phyloP scores from a whole-genome alignment of 2,888 invertebrate genomes.

The Sepiola atlantica region DNA sequence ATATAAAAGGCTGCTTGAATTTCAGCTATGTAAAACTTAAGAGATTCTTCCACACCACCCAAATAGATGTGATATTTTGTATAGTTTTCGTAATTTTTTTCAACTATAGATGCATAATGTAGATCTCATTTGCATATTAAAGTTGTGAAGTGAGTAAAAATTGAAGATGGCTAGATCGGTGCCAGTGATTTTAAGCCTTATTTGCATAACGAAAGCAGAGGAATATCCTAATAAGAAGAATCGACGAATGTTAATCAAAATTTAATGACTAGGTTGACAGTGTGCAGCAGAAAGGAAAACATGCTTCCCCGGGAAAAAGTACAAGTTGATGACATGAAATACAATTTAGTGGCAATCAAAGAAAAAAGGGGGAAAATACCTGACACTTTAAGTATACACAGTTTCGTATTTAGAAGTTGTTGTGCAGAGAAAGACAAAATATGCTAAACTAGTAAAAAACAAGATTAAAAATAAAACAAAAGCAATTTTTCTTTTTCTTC shows the following conservation, averaged over 20 bases:
- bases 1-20: background rate
- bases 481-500: background rate
- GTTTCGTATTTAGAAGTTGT: background rate
- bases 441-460: background rate
- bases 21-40: background rate
- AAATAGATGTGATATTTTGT: background rate
- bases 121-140: background rate
- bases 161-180: constrained; percentile 4
- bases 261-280: constrained; percentile 1
- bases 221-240: background rate
- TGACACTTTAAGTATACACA: background rate
- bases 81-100: background rate
- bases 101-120: background rate
- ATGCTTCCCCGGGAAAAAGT: background rate
- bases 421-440: background rate
- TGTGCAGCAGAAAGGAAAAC: background rate
- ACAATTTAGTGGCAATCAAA: background rate
- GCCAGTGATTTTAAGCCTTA: background rate
- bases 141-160: background rate
- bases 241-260: background rate
- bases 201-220: background rate
- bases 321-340: background rate
- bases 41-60: background rate
- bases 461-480: background rate
- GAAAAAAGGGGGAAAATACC: background rate